Base-by-base conservation (phyloP, 1,140 invertebrate genomes). In the Drosophila mojavensis region DNA sequence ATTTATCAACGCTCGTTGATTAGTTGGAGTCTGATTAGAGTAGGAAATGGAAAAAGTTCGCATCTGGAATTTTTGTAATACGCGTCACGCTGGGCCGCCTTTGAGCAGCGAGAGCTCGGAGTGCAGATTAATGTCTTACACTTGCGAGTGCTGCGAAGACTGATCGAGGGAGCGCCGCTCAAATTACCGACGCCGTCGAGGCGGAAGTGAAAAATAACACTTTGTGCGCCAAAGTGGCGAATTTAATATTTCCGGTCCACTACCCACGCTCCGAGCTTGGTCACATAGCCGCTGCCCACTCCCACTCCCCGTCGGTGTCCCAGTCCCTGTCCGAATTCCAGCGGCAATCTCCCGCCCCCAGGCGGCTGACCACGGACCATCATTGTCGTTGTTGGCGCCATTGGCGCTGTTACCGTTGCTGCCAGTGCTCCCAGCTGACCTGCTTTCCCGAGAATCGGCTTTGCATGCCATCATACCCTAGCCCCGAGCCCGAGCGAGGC, bases 141-240 rank as follows among this genome's bases (percentile, higher is more conserved):
- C n/a, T 62, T 51, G 62, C 17, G 51, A 39, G 30, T 20, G 45
- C 28, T 13, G 30, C 36, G 50, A 76, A 60, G 67, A 78, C 61
- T 65, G 79, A 81, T 81, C 68, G 79, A 72, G 53, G 45, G 13
- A 28, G 51, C 26, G 26, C 24, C 7, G 53, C 33, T 50, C 30
- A 41, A 64, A 64, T 71, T 71, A 50, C 62, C 62, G 17, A 26
- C 63, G 66, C 54, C 79, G 67, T 15, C 78, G 61, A 64, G 68
- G 65, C 82, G 82, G 82, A 86, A 81, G 78, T 85, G 82, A 85
- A 81, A 85, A 85, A 85, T 85, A 85, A 85, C 68, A 75, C 78
- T 81, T 75, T 68, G 79, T 81, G 78, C 79, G 69, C 68, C 82
- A 85, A 85, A 85, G 78, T 86, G 82, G 78, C 82, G 78, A 84